phyloP scores from a whole-genome alignment of 2,113 vertebrate genomes.

The Rhea americana region DNA sequence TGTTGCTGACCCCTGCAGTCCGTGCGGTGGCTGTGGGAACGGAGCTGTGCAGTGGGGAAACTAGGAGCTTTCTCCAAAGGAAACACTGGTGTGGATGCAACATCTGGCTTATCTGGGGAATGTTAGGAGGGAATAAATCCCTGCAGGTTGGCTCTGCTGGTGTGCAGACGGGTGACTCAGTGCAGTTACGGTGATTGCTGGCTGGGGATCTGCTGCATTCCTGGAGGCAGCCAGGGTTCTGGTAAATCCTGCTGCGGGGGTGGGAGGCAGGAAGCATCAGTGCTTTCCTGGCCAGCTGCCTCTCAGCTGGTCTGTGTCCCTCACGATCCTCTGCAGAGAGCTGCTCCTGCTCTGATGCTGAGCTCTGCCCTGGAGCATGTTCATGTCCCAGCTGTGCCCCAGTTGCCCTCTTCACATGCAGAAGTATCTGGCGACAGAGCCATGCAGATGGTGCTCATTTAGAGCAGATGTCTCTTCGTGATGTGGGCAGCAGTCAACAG shows the following conservation, averaged over 20 bases:
- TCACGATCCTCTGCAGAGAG: neutral
- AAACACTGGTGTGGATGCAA: neutral
- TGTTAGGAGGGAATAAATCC: neutral
- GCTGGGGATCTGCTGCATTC: neutral
- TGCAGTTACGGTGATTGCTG: neutral
- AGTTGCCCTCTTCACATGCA: fast-evolving
- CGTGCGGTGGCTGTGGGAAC: fast-evolving
- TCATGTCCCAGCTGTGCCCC: neutral
- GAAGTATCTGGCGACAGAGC: neutral
- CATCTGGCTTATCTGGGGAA: neutral
- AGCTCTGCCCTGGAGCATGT: neutral
- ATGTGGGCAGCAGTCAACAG: neutral
- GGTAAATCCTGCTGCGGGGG: neutral
- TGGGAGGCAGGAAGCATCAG: neutral
- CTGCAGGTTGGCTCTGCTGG: neutral
- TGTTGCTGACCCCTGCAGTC: neutral
- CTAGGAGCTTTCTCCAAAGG: fast-evolving
- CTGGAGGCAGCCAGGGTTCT: neutral
- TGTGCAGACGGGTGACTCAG: neutral
- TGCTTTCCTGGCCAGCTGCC: neutral
- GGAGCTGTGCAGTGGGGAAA: neutral
- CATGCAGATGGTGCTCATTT: neutral
- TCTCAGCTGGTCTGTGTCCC: neutral
- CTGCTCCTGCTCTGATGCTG: fast-evolving
- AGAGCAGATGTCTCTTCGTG: neutral